Evolutionary conservation across 2,797 vertebrate genomes (phyloP).

Genomic region (Neoniphon sammara): DNA sequence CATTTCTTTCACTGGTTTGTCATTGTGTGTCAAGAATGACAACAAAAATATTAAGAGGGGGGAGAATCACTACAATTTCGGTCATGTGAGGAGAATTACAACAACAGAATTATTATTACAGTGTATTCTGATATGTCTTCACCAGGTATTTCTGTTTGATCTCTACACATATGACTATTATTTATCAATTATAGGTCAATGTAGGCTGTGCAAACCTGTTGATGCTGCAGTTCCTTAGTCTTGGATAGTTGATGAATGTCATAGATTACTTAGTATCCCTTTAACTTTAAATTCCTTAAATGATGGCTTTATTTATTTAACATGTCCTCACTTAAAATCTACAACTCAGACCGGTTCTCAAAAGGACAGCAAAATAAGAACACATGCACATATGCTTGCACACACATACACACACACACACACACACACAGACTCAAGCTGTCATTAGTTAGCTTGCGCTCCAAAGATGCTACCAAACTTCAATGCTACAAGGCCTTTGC

Average conservation of each 20-base stretch:
- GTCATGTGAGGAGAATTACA: no score
- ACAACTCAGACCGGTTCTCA: neutral
- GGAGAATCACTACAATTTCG: no score
- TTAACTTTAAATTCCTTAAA: constrained; percentile 19
- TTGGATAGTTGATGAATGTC: constrained; percentile 26
- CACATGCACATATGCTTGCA: neutral
- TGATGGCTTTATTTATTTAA: neutral
- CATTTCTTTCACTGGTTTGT: no score
- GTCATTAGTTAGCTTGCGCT: neutral
- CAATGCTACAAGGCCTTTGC: constrained; percentile 32
- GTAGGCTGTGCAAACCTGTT: constrained; percentile 10
- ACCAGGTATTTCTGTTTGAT: no score
- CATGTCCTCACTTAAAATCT: constrained; percentile 22
- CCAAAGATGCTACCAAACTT: constrained; percentile 42
- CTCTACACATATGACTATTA: constrained; percentile 21
- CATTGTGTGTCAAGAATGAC: no score
- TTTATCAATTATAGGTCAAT: constrained; percentile 13
- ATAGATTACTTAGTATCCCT: constrained; percentile 25
- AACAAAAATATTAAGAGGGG: no score
- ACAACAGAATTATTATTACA: no score
- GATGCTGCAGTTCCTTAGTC: neutral
- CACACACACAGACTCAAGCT: neutral
- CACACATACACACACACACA: constrained; percentile 13
- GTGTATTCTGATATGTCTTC: no score
- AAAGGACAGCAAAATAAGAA: neutral